Evolutionary conservation across 1,140 invertebrate species (phyloP).

Genomic region (Wasmannia auropunctata): DNA sequence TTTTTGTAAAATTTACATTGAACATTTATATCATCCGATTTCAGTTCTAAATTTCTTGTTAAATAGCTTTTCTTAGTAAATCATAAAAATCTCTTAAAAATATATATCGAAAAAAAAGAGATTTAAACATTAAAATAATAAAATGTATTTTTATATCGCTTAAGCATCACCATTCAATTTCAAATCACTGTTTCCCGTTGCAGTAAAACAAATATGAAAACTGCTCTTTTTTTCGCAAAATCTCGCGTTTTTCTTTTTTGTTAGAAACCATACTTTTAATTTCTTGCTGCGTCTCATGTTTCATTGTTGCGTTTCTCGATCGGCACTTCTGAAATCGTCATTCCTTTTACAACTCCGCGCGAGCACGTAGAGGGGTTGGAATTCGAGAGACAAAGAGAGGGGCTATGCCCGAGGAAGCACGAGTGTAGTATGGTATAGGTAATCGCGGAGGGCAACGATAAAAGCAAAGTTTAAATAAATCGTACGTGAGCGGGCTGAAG

Average conservation of each 20-base stretch:
- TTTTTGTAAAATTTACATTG: background rate
- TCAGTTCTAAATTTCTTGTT: background rate
- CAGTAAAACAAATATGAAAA: conserved; percentile 65
- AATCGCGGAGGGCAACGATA: conserved; percentile 67
- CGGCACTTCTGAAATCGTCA: conserved; percentile 67
- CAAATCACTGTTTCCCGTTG: conserved; percentile 32
- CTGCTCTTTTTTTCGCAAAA: conserved; percentile 8
- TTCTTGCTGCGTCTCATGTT: background rate
- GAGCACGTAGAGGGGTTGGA: background rate
- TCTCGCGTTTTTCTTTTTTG: background rate
- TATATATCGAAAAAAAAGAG: background rate
- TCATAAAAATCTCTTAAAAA: background rate
- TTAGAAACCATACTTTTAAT: background rate
- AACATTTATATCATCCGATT: background rate
- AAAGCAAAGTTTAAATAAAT: conserved; percentile 80
- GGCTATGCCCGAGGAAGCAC: conserved; percentile 49
- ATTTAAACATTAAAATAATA: background rate
- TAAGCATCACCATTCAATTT: background rate
- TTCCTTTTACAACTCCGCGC: conserved; percentile 68
- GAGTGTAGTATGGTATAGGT: conserved; percentile 60
- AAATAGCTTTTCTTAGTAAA: background rate
- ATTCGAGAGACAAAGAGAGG: conserved; percentile 45
- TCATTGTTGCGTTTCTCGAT: conserved; percentile 55
- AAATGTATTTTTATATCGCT: background rate
- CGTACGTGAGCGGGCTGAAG: conserved; percentile 71